Base-by-base conservation (phyloP, 2,113 vertebrate genomes). In the Isurus oxyrinchus region DNA sequence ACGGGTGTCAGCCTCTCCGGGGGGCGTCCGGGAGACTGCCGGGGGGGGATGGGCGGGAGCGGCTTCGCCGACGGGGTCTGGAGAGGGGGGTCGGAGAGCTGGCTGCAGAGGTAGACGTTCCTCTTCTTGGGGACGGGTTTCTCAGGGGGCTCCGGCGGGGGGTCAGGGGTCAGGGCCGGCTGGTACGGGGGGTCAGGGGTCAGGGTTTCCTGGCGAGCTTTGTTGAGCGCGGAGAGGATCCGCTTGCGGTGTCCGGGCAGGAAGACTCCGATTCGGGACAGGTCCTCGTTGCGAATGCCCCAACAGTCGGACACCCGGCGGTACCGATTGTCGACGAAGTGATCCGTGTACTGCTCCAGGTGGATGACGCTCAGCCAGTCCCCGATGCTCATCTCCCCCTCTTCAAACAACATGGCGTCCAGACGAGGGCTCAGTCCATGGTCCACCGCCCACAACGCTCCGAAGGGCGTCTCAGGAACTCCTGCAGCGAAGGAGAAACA, bases 241-340 rank as follows among this genome's bases (percentile, higher is more conserved):
- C 99, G 99, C 94, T 98, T 98, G 96, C 98, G 98, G 96, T 99
- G 99, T 1, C 99, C 99, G 0, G 99, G 98, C 94, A 99, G 97
- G 0, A 97, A 95, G 96, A 99, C 97, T 0, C 99, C 99, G 49
- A 99, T 98, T 57, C 0, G 97, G 96, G 98, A 97, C 57, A 99
- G 97, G 3, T 96, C 97, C 44, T 98, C 97, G 0, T 98, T 97
- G 0, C 97, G 98, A 96, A 99, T 97, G 59, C 96, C 97, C 76
- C 96, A 98, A 97, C 99, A 99, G 6, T 99, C 98, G 4, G 96
- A 96, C 25, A 98, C 96, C 0, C 97, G 97, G 35, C 96, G 8
- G 44, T 99, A 97, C 0, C 98, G 98, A 0, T 97, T 97, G 27
- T 96, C 97, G 91, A 97, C 97, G 79, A 99, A 99, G 44, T 96